Evolutionary conservation across 2,888 invertebrate genomes (phyloP).

Genomic region (Apamea sordens): DNA sequence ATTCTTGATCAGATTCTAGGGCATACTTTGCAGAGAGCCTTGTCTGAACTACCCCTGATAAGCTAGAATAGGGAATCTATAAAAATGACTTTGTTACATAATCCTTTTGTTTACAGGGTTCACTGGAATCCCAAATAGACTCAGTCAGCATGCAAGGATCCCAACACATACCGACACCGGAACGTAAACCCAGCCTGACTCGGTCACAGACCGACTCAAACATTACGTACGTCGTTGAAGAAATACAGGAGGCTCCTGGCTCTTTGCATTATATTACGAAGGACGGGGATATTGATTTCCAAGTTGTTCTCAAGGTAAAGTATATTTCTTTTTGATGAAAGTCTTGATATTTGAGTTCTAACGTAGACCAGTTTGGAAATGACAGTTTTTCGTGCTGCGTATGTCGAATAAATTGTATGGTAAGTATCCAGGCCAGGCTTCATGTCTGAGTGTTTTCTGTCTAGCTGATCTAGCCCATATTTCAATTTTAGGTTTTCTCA

Average conservation of each 20-base stretch:
- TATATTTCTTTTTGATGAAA: background rate
- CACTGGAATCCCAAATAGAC: conserved; percentile 96
- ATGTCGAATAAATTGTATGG: background rate
- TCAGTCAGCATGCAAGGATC: conserved; percentile 92
- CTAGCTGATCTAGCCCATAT: background rate
- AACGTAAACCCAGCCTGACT: conserved; percentile 93
- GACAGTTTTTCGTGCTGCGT: background rate
- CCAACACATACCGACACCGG: conserved; percentile 90
- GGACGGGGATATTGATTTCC: conserved; percentile 98
- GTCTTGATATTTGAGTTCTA: background rate
- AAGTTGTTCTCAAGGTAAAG: conserved; percentile 95
- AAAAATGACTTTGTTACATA: background rate
- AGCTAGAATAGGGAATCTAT: background rate
- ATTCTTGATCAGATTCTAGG: background rate
- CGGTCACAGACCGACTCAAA: conserved; percentile 98
- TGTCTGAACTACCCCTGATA: background rate
- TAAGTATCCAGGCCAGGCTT: background rate
- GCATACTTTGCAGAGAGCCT: background rate
- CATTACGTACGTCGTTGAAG: conserved; percentile 96
- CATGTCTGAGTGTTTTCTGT: background rate
- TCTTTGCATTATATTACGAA: conserved; percentile 97
- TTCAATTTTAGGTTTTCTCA: background rate
- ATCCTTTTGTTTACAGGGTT: conserved; percentile 90
- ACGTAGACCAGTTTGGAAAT: conserved; percentile 3
- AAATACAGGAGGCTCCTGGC: conserved; percentile 96